These are phyloP conservation scores for Scaptomyza montana DNA, from an alignment of 1,140 invertebrate genomes.

Conservation along the genomic window DNA sequence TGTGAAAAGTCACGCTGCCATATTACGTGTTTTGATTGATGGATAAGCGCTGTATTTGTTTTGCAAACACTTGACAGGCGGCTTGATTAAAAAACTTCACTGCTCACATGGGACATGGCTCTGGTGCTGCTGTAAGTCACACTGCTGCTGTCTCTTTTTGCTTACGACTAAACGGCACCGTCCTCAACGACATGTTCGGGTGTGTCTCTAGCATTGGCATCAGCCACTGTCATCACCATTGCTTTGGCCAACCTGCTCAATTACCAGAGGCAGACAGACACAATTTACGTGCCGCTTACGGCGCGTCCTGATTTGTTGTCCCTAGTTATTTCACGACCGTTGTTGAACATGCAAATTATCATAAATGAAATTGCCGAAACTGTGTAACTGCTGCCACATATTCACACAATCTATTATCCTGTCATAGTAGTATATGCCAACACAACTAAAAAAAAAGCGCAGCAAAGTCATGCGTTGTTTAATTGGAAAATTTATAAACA, in stretches of 20 bases:
- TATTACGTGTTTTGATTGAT: constrained; percentile 83
- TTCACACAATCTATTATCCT: constrained; percentile 63
- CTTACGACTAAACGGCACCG: constrained; percentile 13
- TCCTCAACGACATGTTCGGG: constrained; percentile 63
- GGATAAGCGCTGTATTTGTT: constrained; percentile 81
- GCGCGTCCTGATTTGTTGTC: constrained; percentile 74
- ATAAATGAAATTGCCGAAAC: constrained; percentile 71
- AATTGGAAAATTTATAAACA: constrained; percentile 67
- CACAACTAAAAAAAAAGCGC: constrained; percentile 31
- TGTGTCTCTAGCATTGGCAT: constrained; percentile 48
- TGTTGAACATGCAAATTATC: constrained; percentile 73
- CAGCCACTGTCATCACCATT: neutral
- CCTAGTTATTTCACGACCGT: constrained; percentile 71
- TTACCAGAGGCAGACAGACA: constrained; percentile 61
- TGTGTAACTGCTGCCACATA: neutral
- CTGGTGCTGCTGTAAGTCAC: constrained; percentile 5
- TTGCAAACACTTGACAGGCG: constrained; percentile 83
- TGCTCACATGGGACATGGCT: constrained; percentile 79
- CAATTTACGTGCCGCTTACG: constrained; percentile 59
- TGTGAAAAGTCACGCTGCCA: constrained; percentile 81
- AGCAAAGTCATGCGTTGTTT: constrained; percentile 66
- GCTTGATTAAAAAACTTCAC: constrained; percentile 84
- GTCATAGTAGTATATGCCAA: constrained; percentile 65
- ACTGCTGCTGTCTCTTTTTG: neutral
- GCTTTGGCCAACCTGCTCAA: constrained; percentile 43